Base-by-base conservation (phyloP, 1,140 invertebrate genomes). In the Pseudobourletiella spinata region DNA sequence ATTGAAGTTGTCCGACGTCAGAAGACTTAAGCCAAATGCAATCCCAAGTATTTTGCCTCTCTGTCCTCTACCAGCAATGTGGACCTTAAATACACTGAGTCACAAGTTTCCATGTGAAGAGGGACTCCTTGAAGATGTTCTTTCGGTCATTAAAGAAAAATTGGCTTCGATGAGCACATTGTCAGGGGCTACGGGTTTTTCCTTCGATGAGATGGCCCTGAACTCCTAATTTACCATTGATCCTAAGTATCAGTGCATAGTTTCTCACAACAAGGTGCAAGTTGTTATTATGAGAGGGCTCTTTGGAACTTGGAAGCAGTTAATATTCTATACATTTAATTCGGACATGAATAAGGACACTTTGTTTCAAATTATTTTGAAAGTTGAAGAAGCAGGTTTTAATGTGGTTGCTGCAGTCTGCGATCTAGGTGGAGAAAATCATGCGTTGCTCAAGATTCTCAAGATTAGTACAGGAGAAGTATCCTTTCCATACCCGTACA, bases 141-240 rank as follows among this genome's bases (percentile, higher is more conserved):
- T 61, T 6, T 32, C 57, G 32, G 18, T 65, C 15, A 50, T 65
- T n/a, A n/a, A n/a, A n/a, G n/a, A n/a, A 39, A 25, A 44, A 39
- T 20, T 3, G 15, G 29, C 50, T 15, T 15, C 1, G n/a, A 6
- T 26, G 30, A 22, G 29, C 14, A 30, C 20, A 39, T 28, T 48
- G 4, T 24, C 50, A 1, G 14, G 43, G 2, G 16, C 16, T 58
- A n/a, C 58, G 59, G 57, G 58, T 24, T 22, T 69, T 1, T 26
- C 28, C 11, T 67, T 67, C 51, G 67, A 69, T 55, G 68, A 69
- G 28, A 67, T 69, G 62, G 48, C 28, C 35, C 4, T 69, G 1
- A 20, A 63, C 20, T 42, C 43, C 18, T 2, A 56, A 4, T 15
- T 61, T 39, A 20, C 29, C 4, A 52, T 60, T 26, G 65, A 69